These are phyloP conservation scores for Molorchus minor DNA, from an alignment of 2,888 invertebrate species.

Conservation along the genomic window DNA sequence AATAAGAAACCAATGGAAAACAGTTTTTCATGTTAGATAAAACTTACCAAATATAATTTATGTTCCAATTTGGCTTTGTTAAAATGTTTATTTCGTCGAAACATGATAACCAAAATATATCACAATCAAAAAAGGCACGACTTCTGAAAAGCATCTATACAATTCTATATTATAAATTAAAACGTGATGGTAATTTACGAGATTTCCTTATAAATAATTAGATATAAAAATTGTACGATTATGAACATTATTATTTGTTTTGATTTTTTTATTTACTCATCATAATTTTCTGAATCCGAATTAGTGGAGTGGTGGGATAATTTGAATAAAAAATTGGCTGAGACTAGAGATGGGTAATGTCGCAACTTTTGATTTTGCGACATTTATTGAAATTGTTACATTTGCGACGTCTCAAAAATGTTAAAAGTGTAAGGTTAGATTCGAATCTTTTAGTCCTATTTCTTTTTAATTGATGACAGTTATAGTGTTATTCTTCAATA, in stretches of 20 bases:
- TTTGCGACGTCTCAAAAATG: no score
- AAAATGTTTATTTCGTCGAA: slow-evolving; percentile 59
- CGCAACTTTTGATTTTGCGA: no score
- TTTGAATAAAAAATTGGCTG: no score
- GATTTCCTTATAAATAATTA: neutral
- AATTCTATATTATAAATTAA: neutral
- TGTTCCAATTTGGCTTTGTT: slow-evolving; percentile 70
- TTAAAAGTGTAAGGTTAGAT: no score
- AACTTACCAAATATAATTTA: slow-evolving; percentile 68
- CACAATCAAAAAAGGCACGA: neutral
- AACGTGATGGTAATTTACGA: neutral
- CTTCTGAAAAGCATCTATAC: neutral
- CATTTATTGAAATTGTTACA: no score
- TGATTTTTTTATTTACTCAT: no score
- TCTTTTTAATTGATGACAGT: no score
- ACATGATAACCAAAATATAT: slow-evolving; percentile 45
- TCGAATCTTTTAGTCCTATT: no score
- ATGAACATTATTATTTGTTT: neutral
- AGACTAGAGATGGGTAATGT: no score
- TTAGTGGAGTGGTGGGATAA: no score
- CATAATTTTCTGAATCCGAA: no score
- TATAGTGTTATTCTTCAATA: no score
- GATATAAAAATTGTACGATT: neutral
- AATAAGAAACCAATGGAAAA: slow-evolving; percentile 40
- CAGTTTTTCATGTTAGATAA: neutral